Base-by-base conservation (phyloP, 2,888 invertebrate genomes). In the Rhingia rostrata region DNA sequence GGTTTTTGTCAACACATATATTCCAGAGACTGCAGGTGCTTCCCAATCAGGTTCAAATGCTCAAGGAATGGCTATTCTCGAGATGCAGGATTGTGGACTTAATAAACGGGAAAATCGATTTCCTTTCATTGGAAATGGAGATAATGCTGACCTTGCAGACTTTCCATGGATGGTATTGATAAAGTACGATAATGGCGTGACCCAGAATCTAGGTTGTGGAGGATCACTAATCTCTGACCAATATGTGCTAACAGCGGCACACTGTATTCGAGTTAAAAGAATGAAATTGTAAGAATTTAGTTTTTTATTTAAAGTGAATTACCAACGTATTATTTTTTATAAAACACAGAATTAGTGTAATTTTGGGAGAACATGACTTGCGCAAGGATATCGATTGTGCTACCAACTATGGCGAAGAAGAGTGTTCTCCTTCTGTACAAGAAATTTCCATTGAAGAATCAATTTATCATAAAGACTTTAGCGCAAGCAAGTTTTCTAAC, bases 91-190 rank as follows among this genome's bases (percentile, higher is more conserved):
- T 2, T 22, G 22, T 22, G 22, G 22, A 22, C 1, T 22, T 2
- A 22, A 22, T 22, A 22, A 22, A 22, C 22, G 22, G 1, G 22
- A 22, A 22, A 22, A 22, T 22, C 22, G 22, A 22, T 22, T 22
- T 22, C 22, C 22, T 22, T 22, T 22, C 22, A 93, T 95, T 70
- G 90, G 93, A 14, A 93, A 93, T 7, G 95, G 95, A 0, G 92
- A 93, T 60, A 91, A 92, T 83, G 94, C 95, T 0, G 89, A 90
- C 0, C 88, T 95, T 2, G 93, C 92, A 64, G 94, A 95, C 88
- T 94, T 93, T 91, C 95, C 95, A 0, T 95, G 95, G 95, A 95
- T 95, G 95, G 94, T 94, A 0, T 91, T 95, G 0, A 88, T 95
- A 10, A 93, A 93, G 0, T 95, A 95, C 87, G 14, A 30, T 6